Conservation (phyloP, 2,797 vertebrate genomes). For the Cyprinella venusta region DNA sequence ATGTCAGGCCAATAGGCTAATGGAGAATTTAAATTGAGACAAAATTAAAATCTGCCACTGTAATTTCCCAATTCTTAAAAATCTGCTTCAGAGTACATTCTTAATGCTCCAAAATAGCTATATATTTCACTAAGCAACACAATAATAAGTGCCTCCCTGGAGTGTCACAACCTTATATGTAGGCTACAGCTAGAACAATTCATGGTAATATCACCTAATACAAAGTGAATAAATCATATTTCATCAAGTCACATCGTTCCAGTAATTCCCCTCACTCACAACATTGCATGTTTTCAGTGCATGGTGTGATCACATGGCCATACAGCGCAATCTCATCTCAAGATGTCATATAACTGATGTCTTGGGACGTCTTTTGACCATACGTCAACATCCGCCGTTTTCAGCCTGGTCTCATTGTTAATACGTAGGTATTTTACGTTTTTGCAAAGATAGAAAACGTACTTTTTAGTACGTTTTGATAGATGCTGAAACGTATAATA, state of each 20-base stretch:
- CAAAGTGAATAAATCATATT: not conserved
- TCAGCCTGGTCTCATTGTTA: too few species aligned
- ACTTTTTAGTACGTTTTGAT: too few species aligned
- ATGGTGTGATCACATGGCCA: conserved; percentile 41
- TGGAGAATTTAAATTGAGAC: not conserved
- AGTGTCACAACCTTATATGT: not conserved
- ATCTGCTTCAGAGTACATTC: not conserved
- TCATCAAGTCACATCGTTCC: not conserved
- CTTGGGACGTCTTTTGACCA: too few species aligned
- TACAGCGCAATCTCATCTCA: too few species aligned
- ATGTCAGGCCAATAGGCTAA: conserved; percentile 23
- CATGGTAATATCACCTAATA: not conserved
- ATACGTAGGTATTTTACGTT: too few species aligned
- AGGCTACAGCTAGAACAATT: not conserved
- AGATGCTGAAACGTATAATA: too few species aligned
- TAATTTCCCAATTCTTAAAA: conserved; percentile 1
- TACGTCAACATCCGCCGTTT: too few species aligned
- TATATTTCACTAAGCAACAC: not conserved
- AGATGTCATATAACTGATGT: too few species aligned
- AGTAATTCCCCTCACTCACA: not conserved
- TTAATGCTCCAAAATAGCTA: not conserved
- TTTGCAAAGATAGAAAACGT: too few species aligned
- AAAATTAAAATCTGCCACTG: conserved; percentile 15
- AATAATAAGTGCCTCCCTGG: not conserved
- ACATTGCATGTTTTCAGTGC: conserved; percentile 21